Base-by-base conservation (phyloP, 1,140 invertebrate genomes). In the Zophobas atratus region DNA sequence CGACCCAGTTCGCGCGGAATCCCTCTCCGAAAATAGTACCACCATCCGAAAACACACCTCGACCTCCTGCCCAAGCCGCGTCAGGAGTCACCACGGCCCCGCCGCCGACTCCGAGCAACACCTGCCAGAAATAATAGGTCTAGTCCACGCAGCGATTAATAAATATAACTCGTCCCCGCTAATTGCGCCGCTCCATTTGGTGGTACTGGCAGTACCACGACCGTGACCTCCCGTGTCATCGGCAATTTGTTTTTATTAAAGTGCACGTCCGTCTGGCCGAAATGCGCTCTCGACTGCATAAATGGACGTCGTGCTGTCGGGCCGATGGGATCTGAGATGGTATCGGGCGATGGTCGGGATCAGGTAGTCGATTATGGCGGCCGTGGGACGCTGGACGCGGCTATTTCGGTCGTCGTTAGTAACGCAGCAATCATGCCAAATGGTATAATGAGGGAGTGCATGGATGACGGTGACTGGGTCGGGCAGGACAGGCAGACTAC, bases 361-460 rank as follows among this genome's bases (percentile, higher is more conserved):
- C 60, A 67, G 60, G 60, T 67, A 67, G 60, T 67, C 39, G 39
- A 67, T 67, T 41, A 43, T 67, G 60, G 39, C n/a, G 49, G n/a
- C n/a, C 49, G 49, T 33, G 20, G 39, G 39, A 67, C 60, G 60
- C 43, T 38, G 60, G 53, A 34, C 41, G 6, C 8, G 46, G 71
- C 76, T 77, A 77, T 77, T 77, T 77, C 56, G 43, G 70, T 72
- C 49, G 34, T 77, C 74, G 74, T 77, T 74, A 77, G 70, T 77
- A 77, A 77, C 53, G 70, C 43, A 57, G 57, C 63, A 56, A 74
- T 49, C 41, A 77, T 77, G 76, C 70, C 76, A 77, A 77, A 63
- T 53, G 35, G 49, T 73, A 73, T 77, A 67, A 71, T 77, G 38
- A 77, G 51, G 51, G 76, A 74, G 70, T 74, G 76, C 76, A 77